Evolutionary conservation across 2,113 vertebrate species (phyloP).

Genomic region (Pterocles orientalis): DNA sequence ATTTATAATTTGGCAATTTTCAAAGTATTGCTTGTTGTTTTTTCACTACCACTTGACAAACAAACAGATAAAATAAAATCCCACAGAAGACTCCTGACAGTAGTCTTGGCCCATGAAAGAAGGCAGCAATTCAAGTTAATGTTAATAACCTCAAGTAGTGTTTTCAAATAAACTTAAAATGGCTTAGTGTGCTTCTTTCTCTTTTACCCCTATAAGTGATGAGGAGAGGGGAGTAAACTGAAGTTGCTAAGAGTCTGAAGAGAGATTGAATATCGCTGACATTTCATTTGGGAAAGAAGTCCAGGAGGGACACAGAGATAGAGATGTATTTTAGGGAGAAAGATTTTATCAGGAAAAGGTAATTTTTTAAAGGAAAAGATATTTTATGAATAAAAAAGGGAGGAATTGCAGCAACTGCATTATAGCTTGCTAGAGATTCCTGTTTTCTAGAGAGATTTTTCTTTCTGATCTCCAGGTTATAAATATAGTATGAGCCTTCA

Average conservation of each 20-base stretch:
- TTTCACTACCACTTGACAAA: not conserved
- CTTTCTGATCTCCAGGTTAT: not conserved
- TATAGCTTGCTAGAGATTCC: not conserved
- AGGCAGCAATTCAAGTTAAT: not conserved
- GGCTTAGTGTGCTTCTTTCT: not conserved
- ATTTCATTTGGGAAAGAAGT: not conserved
- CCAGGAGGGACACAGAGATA: not conserved
- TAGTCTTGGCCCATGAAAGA: not conserved
- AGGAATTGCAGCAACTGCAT: not conserved
- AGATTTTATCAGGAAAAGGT: not conserved
- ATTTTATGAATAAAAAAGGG: not conserved
- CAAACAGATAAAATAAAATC: not conserved
- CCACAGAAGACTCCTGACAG: not conserved
- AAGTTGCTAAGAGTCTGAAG: not conserved
- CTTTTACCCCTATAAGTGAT: not conserved
- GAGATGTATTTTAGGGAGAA: not conserved
- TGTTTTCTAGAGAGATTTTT: not conserved
- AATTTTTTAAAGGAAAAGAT: not conserved
- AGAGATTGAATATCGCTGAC: not conserved
- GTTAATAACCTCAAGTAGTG: not conserved
- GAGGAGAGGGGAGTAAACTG: not conserved
- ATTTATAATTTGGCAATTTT: conserved; percentile 63
- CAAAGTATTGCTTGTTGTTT: not conserved
- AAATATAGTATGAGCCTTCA: not conserved
- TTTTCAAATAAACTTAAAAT: not conserved